Percentiles rank a stretch among this genome's conserved stretches.
phyloP scores from a whole-genome alignment of 2,113 vertebrate species.

The Thamnaconus septentrionalis region DNA sequence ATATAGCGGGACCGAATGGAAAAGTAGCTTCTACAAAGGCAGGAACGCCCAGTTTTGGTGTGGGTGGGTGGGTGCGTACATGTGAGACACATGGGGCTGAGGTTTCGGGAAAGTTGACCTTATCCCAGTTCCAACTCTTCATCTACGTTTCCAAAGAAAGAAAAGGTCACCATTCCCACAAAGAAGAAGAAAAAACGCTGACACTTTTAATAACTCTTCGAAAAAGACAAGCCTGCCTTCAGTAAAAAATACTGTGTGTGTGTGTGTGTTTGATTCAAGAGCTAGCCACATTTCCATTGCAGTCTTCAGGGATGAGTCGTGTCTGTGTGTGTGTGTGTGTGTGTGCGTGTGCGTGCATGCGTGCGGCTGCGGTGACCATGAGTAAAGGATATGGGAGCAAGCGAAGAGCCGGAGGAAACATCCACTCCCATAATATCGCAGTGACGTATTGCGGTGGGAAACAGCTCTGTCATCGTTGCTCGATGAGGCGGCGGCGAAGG shows the following conservation, averaged over 20 bases:
- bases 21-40: slow-evolving; percentile 52
- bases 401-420: slow-evolving; percentile 48
- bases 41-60: slow-evolving; percentile 50
- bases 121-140: slow-evolving; percentile 49
- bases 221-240: slow-evolving; percentile 12
- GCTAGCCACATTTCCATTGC: slow-evolving; percentile 23
- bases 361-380: background rate
- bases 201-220: slow-evolving; percentile 17
- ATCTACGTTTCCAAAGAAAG: slow-evolving; percentile 42
- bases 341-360: no score
- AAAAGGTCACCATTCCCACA: slow-evolving; percentile 45
- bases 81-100: slow-evolving; percentile 26
- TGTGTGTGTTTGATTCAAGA: no score
- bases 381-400: background rate
- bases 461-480: slow-evolving; percentile 26
- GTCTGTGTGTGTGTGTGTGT: no score
- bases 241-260: slow-evolving; percentile 3
- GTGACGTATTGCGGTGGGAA: slow-evolving; percentile 39
- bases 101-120: slow-evolving; percentile 61
- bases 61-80: slow-evolving; percentile 10
- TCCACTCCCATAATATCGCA: slow-evolving; percentile 40
- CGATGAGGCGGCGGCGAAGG: background rate
- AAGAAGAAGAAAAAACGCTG: slow-evolving; percentile 11
- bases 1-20: slow-evolving; percentile 51
- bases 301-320: slow-evolving; percentile 6